A percentile compares a stretch with the other conserved stretches of the same genome.
These are phyloP conservation scores for Camelus dromedarius DNA, from an alignment of 2,113 vertebrate species.

Conservation along the genomic window DNA sequence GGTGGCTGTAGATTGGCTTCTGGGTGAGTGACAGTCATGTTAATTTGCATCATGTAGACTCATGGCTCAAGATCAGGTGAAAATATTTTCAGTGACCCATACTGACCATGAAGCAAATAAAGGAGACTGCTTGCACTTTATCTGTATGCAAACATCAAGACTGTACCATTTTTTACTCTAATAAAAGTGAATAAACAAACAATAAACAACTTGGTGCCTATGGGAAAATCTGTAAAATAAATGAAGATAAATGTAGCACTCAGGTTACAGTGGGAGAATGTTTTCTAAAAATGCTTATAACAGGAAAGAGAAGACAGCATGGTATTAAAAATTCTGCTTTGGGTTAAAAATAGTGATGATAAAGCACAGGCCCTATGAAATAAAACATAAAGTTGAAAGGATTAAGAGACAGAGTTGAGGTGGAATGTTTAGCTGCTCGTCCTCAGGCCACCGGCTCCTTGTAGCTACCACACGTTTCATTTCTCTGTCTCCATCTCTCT, in stretches of 20 bases:
- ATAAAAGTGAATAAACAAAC: background rate
- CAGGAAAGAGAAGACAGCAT: background rate
- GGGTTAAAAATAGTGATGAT: background rate
- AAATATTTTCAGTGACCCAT: conserved; percentile 1
- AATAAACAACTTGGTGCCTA: background rate
- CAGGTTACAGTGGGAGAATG: background rate
- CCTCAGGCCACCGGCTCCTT: background rate
- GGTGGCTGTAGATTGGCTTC: background rate
- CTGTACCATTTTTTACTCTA: background rate
- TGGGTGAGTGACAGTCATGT: background rate
- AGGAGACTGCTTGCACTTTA: background rate
- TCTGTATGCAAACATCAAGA: background rate
- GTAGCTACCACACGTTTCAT: background rate
- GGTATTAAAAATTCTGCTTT: background rate
- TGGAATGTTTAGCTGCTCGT: background rate
- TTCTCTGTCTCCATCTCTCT: background rate
- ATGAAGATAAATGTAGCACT: background rate
- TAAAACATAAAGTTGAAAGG: background rate
- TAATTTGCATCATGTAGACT: background rate
- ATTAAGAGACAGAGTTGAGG: background rate
- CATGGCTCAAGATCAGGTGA: background rate
- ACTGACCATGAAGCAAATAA: background rate
- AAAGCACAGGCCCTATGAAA: background rate
- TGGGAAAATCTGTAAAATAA: background rate
- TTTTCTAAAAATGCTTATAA: conserved; percentile 21